Evolutionary conservation across 2,888 invertebrate species (phyloP), one percentile per base, ranked within the genome.

Genomic region (Drosophila niveifrons): DNA sequence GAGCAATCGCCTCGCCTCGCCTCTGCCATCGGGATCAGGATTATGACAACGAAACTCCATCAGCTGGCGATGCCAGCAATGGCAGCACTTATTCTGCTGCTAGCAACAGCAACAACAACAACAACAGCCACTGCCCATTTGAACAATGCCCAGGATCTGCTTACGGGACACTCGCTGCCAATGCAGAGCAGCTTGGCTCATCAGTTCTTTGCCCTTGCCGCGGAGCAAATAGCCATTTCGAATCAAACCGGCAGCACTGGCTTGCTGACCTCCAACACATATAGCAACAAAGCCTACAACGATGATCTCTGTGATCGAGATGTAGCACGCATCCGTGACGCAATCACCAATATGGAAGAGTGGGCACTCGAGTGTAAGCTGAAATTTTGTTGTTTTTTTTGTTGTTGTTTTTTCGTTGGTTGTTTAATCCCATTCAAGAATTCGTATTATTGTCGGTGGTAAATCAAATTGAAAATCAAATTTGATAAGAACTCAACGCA

Each of bases 351-450:
- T 29, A 77, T 81, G 65, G 81, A 92, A 67, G 90, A 91, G 77
- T 92, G 92, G 92, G 91, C 92, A 9, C 75, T 92, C 56, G 88
- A 92, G 78, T 92, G 92, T 92, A 88, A 91, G 91, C 74, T 8
- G 41, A 3, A 0, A n/a, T 15, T 39, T 41, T 13, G 2, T 36
- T 39, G 2, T 4, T 11, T 52, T 31, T 31, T 31, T 29, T 9
- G 1, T 36, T 57, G 31, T 3, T 36, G 10, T 36, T 36, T 36
- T n/a, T n/a, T 11, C 41, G 3, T 10, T 23, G 23, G 23, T 10
- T n/a, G 2, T 1, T 23, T 7, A 15, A 56, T 31, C 50, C 15
- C 70, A 69, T 69, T 75, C 61, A 57, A 36, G 18, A 57, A 41
- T 34, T 2, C 1, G 17, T 34, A 46, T 66, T 55, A 66, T 58